Conservation (phyloP, 2,797 vertebrate species). For the Falco cherrug region DNA sequence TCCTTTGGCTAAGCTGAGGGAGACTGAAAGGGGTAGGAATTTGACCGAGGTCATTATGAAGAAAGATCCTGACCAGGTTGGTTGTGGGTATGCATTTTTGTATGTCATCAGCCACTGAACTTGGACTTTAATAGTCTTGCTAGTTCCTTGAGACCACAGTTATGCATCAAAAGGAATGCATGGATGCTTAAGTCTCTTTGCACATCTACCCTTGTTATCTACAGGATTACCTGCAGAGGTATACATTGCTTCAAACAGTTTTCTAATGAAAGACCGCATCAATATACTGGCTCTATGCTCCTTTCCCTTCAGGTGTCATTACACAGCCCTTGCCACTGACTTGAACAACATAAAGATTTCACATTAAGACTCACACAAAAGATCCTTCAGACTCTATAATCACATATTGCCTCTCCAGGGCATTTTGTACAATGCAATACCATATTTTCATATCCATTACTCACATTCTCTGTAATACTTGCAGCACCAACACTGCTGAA, state of each 20-base stretch:
- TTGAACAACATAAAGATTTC: not conserved
- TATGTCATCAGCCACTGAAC: not conserved
- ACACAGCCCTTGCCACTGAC: not conserved
- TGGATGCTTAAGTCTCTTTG: not conserved
- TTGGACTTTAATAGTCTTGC: not conserved
- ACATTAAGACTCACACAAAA: slow-evolving; percentile 39
- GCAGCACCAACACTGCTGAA: slow-evolving; percentile 25
- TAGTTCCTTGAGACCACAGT: not conserved
- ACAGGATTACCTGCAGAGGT: not conserved
- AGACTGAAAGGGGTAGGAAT: not conserved
- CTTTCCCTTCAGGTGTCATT: not conserved
- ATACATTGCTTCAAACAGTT: not conserved
- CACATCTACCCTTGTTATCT: not conserved
- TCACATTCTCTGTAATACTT: slow-evolving; percentile 24
- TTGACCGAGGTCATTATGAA: not conserved
- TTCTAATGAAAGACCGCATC: not conserved
- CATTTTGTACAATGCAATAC: slow-evolving; percentile 38
- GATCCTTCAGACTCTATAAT: slow-evolving; percentile 35
- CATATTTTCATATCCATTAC: slow-evolving; percentile 58
- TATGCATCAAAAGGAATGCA: not conserved
- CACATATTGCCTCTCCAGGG: slow-evolving; percentile 46
- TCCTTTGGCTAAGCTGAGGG: not conserved
- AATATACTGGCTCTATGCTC: not conserved
- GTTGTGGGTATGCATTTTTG: not conserved
- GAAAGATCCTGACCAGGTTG: not conserved